Conservation (phyloP, 2,113 vertebrate genomes). For the Ophiodon elongatus region DNA sequence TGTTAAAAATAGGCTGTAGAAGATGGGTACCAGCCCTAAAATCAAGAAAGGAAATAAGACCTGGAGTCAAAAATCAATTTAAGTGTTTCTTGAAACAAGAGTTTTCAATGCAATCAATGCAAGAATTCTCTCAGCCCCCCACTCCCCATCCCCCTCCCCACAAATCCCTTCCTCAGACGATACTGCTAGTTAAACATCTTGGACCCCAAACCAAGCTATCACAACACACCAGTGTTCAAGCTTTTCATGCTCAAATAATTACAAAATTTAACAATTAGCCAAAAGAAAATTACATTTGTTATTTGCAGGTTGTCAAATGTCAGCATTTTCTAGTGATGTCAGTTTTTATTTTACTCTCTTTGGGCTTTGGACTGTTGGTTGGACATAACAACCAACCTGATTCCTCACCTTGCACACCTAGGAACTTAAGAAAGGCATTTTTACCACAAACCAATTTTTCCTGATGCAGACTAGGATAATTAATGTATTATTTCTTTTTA, state of each 20-base stretch:
- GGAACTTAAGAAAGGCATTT: neutral
- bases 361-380: neutral
- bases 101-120: slow-evolving; percentile 26
- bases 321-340: neutral
- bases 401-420: neutral
- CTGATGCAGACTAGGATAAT: neutral
- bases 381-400: neutral
- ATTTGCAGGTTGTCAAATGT: neutral
- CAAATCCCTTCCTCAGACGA: neutral
- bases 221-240: neutral
- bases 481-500: neutral
- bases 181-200: neutral
- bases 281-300: too few relatives aligned
- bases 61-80: slow-evolving; percentile 23
- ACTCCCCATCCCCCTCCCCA: too few relatives aligned
- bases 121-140: neutral
- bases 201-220: neutral
- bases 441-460: neutral
- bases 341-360: neutral
- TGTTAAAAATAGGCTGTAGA: neutral
- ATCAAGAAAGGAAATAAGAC: slow-evolving; percentile 1
- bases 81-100: slow-evolving; percentile 32
- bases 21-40: neutral
- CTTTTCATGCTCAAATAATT: neutral
- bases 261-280: neutral